Evolutionary conservation across 2,888 invertebrate species (phyloP).

Genomic region (Hemithea aestivaria): DNA sequence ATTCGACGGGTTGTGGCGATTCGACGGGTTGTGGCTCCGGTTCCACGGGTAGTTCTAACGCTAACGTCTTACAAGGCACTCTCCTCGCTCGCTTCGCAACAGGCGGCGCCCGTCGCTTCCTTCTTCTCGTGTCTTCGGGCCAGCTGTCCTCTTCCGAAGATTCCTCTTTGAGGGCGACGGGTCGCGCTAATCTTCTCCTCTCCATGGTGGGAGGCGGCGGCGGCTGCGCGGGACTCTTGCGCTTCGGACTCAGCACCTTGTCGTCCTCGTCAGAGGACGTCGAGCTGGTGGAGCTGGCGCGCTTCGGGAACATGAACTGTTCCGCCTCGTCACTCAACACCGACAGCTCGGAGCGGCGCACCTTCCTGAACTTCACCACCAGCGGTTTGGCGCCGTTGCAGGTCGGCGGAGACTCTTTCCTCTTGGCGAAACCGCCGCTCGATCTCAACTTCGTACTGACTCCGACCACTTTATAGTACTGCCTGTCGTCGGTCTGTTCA

Average conservation of each 20-base stretch:
- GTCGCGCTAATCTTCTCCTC: slow-evolving; percentile 57
- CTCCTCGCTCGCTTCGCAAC: slow-evolving; percentile 40
- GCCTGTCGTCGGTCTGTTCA: slow-evolving; percentile 51
- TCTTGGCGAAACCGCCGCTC: slow-evolving; percentile 67
- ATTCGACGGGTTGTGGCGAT: too few species aligned
- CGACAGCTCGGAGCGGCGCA: slow-evolving; percentile 85
- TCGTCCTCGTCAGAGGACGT: slow-evolving; percentile 78
- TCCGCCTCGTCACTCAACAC: slow-evolving; percentile 91
- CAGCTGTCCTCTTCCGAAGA: slow-evolving; percentile 71
- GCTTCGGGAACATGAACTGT: slow-evolving; percentile 90
- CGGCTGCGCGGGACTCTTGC: slow-evolving; percentile 59
- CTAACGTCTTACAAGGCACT: slow-evolving; percentile 13
- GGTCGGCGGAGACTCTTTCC: slow-evolving; percentile 62
- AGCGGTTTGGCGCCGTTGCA: slow-evolving; percentile 78
- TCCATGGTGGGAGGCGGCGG: slow-evolving; percentile 56
- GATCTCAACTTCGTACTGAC: slow-evolving; percentile 84
- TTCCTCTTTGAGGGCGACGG: slow-evolving; percentile 66
- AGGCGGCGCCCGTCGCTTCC: slow-evolving; percentile 45
- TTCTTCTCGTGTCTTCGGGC: slow-evolving; percentile 53
- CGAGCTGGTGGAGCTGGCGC: slow-evolving; percentile 78
- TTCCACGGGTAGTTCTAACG: slow-evolving; percentile 27
- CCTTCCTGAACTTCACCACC: slow-evolving; percentile 87
- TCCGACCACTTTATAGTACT: slow-evolving; percentile 86
- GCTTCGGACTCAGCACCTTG: slow-evolving; percentile 49
- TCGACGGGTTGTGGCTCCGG: slow-evolving; percentile 31